Conservation (phyloP, 1,140 invertebrate species). For the Polyergus mexicanus region DNA sequence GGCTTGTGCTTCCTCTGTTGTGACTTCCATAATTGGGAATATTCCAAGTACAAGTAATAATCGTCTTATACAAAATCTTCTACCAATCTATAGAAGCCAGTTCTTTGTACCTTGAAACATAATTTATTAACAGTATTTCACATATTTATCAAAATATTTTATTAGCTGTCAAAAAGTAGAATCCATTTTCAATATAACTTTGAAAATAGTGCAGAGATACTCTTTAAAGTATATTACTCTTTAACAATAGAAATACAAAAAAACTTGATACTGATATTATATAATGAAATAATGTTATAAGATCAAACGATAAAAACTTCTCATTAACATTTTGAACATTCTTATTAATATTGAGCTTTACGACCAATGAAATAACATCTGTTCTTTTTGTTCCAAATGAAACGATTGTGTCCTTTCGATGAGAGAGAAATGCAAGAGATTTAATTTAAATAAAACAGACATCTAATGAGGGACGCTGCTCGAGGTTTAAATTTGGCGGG, state of each 20-base stretch:
- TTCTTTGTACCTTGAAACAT: slow-evolving; percentile 19
- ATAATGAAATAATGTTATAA: not conserved
- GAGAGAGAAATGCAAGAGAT: not conserved
- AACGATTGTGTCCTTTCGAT: no score
- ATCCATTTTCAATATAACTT: slow-evolving; percentile 1
- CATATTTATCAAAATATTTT: not conserved
- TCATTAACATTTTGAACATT: not conserved
- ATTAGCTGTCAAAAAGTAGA: not conserved
- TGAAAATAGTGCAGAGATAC: not conserved
- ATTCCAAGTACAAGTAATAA: not conserved
- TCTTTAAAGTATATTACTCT: not conserved
- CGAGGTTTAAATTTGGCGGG: slow-evolving; percentile 81
- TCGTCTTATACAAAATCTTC: slow-evolving; percentile 9
- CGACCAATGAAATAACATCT: not conserved
- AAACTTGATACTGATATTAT: not conserved
- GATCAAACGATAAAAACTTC: not conserved
- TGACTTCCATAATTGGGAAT: slow-evolving; percentile 80
- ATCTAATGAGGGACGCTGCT: not conserved
- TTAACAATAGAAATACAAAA: not conserved
- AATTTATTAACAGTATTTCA: not conserved
- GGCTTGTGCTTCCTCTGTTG: slow-evolving; percentile 82
- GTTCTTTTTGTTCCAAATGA: not conserved
- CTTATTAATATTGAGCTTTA: not conserved
- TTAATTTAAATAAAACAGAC: not conserved
- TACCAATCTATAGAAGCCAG: slow-evolving; percentile 31